Conservation (phyloP, 2,888 invertebrate species). For the Digitonthophagus gazella region DNA sequence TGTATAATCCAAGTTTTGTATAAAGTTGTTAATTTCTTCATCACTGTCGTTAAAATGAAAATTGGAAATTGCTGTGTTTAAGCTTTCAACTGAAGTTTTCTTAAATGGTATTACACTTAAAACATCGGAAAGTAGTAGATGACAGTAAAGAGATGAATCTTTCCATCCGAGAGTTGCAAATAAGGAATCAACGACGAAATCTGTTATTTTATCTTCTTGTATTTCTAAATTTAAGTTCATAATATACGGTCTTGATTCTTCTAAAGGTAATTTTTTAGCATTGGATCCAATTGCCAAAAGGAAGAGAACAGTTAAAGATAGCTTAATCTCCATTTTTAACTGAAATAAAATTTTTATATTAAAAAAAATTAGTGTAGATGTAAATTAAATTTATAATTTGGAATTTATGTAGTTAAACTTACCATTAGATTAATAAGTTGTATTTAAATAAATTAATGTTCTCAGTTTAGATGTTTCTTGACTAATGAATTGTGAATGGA, state of each 20-base stretch:
- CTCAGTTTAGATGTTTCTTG: too few species aligned
- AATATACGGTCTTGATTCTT: conserved; percentile 22
- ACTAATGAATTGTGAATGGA: too few species aligned
- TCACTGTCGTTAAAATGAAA: conserved; percentile 19
- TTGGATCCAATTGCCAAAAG: conserved; percentile 14
- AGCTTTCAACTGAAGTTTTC: conserved; percentile 21
- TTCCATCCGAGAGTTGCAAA: conserved; percentile 21
- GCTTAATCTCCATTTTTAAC: conserved; percentile 1
- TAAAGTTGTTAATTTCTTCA: conserved; percentile 15
- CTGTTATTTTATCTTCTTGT: conserved; percentile 27
- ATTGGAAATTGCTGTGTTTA: conserved; percentile 15
- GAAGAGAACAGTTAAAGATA: not conserved
- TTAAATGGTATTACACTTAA: conserved; percentile 23
- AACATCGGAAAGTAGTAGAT: conserved; percentile 24
- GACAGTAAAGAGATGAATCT: conserved; percentile 23
- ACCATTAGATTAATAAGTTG: not conserved
- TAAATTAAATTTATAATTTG: too few species aligned
- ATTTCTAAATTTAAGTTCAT: conserved; percentile 25
- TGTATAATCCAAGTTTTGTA: conserved; percentile 19
- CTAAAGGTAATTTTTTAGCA: conserved; percentile 19
- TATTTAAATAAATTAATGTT: too few species aligned
- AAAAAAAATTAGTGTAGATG: too few species aligned
- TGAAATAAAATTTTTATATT: conserved; percentile 7
- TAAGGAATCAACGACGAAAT: conserved; percentile 28
- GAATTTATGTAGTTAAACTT: not conserved